Percentiles rank a stretch among this genome's conserved stretches.
Conservation (phyloP, 2,113 vertebrate genomes). For the Rynchops niger region DNA sequence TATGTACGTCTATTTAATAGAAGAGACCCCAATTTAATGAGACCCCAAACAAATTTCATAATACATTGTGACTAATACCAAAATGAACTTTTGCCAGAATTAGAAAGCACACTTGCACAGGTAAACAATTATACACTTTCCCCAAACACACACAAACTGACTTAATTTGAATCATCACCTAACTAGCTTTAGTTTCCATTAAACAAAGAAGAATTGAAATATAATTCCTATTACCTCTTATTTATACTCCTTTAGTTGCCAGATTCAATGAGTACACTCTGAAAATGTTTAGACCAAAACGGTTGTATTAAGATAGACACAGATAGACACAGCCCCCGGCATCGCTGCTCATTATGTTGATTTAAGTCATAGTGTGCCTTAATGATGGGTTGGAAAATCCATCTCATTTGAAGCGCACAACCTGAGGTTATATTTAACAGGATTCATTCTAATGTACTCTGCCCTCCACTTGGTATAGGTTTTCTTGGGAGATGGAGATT, state of each 20-base stretch:
- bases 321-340: conserved; percentile 9
- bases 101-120: not conserved
- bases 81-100: not conserved
- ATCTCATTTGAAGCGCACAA: not conserved
- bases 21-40: not conserved
- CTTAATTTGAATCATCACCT: not conserved
- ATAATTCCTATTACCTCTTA: not conserved
- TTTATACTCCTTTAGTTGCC: not conserved
- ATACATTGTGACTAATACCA: accelerated
- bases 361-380: conserved; percentile 15
- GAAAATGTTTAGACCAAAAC: not conserved
- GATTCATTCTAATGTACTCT: not conserved
- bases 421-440: conserved; percentile 3
- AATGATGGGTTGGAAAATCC: conserved; percentile 37
- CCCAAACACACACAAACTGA: not conserved
- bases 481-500: not conserved
- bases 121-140: not conserved
- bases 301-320: not conserved
- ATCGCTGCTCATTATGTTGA: conserved; percentile 38
- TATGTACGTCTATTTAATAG: accelerated
- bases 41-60: not conserved
- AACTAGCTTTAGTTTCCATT: not conserved
- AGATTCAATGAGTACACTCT: not conserved
- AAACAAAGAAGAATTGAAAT: not conserved
- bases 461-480: not conserved